Evolutionary conservation across 2,113 vertebrate genomes (phyloP).

Genomic region (Paradoxurus hermaphroditus): DNA sequence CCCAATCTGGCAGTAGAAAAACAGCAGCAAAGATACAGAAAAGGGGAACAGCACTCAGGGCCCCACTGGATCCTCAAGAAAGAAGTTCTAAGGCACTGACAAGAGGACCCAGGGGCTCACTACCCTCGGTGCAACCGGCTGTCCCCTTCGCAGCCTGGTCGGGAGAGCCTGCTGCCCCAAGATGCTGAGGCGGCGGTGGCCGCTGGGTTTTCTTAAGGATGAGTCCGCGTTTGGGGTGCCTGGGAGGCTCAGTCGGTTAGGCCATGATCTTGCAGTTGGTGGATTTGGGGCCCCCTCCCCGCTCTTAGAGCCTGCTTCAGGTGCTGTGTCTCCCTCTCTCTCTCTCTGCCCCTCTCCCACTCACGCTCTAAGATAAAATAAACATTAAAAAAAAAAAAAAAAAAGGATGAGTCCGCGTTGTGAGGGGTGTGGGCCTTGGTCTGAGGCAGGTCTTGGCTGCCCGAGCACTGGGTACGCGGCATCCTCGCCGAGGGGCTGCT

Average conservation of each 20-base stretch:
- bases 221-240: not conserved
- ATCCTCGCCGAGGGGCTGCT: constrained; percentile 94
- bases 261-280: too few relatives aligned
- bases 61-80: not conserved
- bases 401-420: not conserved
- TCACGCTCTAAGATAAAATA: too few relatives aligned
- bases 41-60: not conserved
- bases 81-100: constrained; percentile 68
- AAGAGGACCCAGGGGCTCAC: not conserved
- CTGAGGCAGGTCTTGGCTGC: constrained; percentile 82
- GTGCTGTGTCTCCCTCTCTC: too few relatives aligned
- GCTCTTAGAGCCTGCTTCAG: too few relatives aligned
- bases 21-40: constrained; percentile 46
- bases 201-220: not conserved
- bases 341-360: too few relatives aligned
- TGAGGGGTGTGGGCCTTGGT: not conserved
- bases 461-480: constrained; percentile 93
- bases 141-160: not conserved
- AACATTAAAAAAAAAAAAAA: too few relatives aligned
- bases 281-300: too few relatives aligned
- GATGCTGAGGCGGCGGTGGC: not conserved
- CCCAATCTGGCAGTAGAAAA: constrained; percentile 73
- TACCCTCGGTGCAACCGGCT: not conserved
- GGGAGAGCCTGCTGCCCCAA: not conserved
- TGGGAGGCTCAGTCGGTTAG: too few relatives aligned